Evolutionary conservation across 2,113 vertebrate genomes (phyloP).

Genomic region (Bolborhynchus lineola): DNA sequence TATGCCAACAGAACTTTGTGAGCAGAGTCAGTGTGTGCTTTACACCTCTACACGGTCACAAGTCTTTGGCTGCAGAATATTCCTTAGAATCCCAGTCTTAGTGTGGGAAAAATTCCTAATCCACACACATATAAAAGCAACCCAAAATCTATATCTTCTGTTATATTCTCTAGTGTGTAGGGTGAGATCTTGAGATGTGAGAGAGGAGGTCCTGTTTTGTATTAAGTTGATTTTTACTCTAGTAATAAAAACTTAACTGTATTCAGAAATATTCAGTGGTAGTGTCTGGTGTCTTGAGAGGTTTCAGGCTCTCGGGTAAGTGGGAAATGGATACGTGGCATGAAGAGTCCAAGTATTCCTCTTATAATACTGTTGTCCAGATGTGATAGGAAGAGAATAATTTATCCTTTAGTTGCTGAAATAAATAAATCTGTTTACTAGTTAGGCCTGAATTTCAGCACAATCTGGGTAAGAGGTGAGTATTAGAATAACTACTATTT

Average conservation of each 20-base stretch:
- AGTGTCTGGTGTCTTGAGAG: not conserved
- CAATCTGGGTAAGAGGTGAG: not conserved
- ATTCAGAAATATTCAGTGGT: not conserved
- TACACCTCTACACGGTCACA: not conserved
- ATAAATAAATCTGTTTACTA: not conserved
- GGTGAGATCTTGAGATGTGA: not conserved
- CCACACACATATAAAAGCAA: not conserved
- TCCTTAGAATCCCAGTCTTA: not conserved
- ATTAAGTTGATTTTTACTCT: not conserved
- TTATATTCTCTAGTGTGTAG: not conserved
- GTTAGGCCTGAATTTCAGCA: not conserved
- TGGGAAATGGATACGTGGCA: not conserved
- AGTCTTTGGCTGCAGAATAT: not conserved
- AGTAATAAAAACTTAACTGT: not conserved
- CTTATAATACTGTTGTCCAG: not conserved
- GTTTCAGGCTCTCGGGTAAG: not conserved
- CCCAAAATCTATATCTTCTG: not conserved
- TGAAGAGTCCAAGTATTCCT: not conserved
- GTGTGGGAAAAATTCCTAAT: not conserved
- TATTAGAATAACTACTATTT: not conserved
- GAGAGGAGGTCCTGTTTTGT: not conserved
- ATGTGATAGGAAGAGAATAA: not conserved
- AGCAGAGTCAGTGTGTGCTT: not conserved
- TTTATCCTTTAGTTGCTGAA: not conserved
- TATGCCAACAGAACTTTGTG: not conserved